Evolutionary conservation across 1,140 invertebrate species (phyloP).

Genomic region (Musca vetustissima): DNA sequence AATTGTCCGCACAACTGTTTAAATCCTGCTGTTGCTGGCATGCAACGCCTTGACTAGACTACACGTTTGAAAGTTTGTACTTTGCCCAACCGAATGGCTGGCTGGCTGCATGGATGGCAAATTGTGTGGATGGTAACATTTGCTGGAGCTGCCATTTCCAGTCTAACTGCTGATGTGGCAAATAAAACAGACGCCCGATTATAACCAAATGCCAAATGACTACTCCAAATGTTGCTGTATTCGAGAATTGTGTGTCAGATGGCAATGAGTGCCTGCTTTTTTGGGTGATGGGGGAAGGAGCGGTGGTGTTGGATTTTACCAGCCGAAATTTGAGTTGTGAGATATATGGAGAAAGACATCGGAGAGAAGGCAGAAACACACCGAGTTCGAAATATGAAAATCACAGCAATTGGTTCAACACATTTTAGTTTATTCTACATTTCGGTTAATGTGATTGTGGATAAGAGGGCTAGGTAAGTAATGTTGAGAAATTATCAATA

Average conservation of each 20-base stretch:
- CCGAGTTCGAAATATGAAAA: no score
- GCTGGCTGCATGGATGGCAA: neutral
- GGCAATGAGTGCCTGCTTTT: neutral
- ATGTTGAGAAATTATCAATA: no score
- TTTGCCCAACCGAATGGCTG: neutral
- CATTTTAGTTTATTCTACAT: no score
- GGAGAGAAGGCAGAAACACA: no score
- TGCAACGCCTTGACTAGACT: neutral
- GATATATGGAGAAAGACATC: no score
- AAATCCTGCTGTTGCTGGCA: slow-evolving; percentile 24
- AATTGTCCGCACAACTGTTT: slow-evolving; percentile 29
- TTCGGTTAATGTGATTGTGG: no score
- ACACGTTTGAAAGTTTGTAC: neutral
- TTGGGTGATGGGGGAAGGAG: neutral
- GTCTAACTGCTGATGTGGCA: slow-evolving; percentile 29
- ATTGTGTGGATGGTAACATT: slow-evolving; percentile 25
- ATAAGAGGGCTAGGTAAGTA: no score
- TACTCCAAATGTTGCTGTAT: slow-evolving; percentile 10
- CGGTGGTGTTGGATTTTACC: no score
- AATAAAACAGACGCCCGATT: slow-evolving; percentile 28
- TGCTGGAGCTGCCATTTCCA: slow-evolving; percentile 22
- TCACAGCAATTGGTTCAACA: no score
- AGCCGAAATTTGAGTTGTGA: no score
- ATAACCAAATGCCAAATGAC: slow-evolving; percentile 22
- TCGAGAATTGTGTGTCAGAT: slow-evolving; percentile 7